phyloP scores from a whole-genome alignment of 2,797 vertebrate genomes.

The Hypotaenidia okinawae region DNA sequence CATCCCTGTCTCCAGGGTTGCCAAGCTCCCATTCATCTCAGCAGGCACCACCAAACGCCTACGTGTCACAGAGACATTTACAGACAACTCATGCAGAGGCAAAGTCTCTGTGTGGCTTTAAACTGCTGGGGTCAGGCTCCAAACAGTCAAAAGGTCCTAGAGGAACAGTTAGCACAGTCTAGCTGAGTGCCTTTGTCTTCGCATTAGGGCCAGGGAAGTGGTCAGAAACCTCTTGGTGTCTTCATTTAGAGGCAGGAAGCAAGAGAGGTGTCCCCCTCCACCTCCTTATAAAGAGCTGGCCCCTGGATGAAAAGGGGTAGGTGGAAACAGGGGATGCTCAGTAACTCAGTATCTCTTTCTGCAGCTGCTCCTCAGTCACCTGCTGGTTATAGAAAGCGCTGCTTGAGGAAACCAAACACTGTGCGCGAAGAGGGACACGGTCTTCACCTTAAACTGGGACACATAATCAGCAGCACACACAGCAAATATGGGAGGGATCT shows the following conservation, averaged over 20 bases:
- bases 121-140: background rate
- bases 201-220: background rate
- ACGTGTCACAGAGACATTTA: background rate
- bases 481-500: background rate
- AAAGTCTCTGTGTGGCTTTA: background rate
- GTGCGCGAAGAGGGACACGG: background rate
- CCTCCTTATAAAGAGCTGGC: background rate
- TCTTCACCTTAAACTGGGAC: background rate
- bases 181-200: background rate
- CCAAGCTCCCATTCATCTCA: background rate
- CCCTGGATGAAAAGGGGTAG: background rate
- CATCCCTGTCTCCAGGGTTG: background rate
- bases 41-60: background rate
- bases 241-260: background rate
- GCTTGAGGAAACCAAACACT: background rate
- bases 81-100: background rate
- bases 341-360: background rate
- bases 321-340: background rate
- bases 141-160: background rate
- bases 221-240: background rate
- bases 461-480: background rate
- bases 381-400: constrained; percentile 8
- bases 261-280: background rate
- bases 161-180: background rate
- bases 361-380: constrained; percentile 29